Evolutionary conservation across 2,888 invertebrate genomes (phyloP), one percentile per base, ranked within the genome.

Genomic region (Micropterix aruncella): DNA sequence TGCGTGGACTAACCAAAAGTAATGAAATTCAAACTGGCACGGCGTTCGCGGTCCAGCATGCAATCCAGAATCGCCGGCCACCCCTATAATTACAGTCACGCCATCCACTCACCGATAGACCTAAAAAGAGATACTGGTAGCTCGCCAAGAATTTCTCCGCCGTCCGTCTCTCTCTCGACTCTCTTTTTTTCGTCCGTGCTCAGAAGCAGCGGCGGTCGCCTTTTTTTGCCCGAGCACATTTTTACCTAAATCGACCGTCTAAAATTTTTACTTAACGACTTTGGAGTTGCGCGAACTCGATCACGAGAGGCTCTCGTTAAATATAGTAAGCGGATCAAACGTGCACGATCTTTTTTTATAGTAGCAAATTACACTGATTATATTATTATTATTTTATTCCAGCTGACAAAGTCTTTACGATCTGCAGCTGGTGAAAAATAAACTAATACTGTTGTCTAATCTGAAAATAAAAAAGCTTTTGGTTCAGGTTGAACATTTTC

Each of bases 1-100:
- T n/a, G n/a, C n/a, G n/a, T n/a, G n/a, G n/a, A n/a, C n/a, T n/a
- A n/a, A n/a, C n/a, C n/a, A n/a, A n/a, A n/a, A n/a, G n/a, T n/a
- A n/a, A n/a, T n/a, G n/a, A n/a, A n/a, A n/a, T n/a, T n/a, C n/a
- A n/a, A n/a, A n/a, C n/a, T n/a, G n/a, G n/a, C n/a, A n/a, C n/a
- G n/a, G n/a, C n/a, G n/a, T n/a, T n/a, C n/a, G n/a, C 27, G 12
- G 12, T 27, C 12, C 27, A 27, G 27, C 27, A 27, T 27, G 27
- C 27, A 27, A 27, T 27, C 27, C 27, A 27, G 27, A 27, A 27
- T 27, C n/a, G n/a, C 27, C 27, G 27, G 7, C 27, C 12, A 27
- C 27, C 27, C 27, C 41, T 12, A 41, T 43, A 47, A 49, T 49
- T 47, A 49, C 39, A 45, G 47, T 49, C 49, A 49, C 49, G 49